Percentiles rank a stretch among this genome's conserved stretches.
phyloP scores from a whole-genome alignment of 2,888 invertebrate species.

The Sericinus montela region DNA sequence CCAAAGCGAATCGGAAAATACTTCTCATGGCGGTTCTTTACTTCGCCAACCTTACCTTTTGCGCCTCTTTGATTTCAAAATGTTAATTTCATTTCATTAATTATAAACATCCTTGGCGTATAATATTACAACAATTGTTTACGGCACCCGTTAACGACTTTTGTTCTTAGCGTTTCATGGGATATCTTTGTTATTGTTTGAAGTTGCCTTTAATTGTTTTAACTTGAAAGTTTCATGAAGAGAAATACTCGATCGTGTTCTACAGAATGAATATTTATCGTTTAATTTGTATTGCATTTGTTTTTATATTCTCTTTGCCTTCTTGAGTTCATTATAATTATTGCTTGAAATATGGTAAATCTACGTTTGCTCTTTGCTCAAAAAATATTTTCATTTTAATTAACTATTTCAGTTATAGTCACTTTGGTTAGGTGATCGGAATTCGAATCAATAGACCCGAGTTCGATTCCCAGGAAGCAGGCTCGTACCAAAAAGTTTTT shows the following conservation, averaged over 20 bases:
- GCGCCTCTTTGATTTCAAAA: constrained; percentile 8
- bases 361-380: too few relatives aligned
- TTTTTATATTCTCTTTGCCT: neutral
- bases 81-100: constrained; percentile 10
- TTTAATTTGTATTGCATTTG: neutral
- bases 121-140: constrained; percentile 6
- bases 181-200: constrained; percentile 10
- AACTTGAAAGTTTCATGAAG: neutral
- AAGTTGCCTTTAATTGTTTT: constrained; percentile 8
- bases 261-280: neutral
- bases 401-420: too few relatives aligned
- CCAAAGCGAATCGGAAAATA: constrained; percentile 11
- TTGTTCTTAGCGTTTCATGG: constrained; percentile 6
- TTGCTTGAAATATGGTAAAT: too few relatives aligned
- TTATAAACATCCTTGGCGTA: constrained; percentile 5
- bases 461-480: too few relatives aligned
- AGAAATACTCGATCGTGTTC: neutral
- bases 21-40: constrained; percentile 8
- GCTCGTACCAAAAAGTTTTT: too few relatives aligned
- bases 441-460: too few relatives aligned
- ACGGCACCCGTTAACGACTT: constrained; percentile 1
- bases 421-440: too few relatives aligned
- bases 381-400: too few relatives aligned
- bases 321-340: too few relatives aligned
- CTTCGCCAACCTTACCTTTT: neutral